Evolutionary conservation across 2,888 invertebrate species (phyloP), one percentile per base, ranked within the genome.

Genomic region (Parapristionchus giblindavisi): DNA sequence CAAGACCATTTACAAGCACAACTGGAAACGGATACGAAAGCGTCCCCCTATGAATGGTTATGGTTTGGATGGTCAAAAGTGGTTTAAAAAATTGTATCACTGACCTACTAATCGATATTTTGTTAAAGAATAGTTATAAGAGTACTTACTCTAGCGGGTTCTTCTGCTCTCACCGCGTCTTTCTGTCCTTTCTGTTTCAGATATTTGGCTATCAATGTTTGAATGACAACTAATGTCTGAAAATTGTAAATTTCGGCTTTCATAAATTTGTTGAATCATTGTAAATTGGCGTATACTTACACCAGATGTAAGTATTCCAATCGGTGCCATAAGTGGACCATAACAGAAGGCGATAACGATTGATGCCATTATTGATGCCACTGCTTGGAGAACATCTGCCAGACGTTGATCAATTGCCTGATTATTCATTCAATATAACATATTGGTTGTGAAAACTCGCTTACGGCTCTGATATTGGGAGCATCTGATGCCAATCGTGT

Each of bases 401-500:
- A 85, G 77, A 60, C 85, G 79, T 72, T 85, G 85, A 70, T 85
- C 85, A 52, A 85, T 79, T 0, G 85, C 85, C 73, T 80, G 36
- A 68, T 74, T 68, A 8, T 43, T 43, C 11, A 43, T 43, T 43
- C 17, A 43, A 8, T 17, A 17, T 43, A 8, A 29, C 56, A 72
- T n/a, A n/a, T 54, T 34, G 17, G 32, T 17, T 11, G 3, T 32
- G 34, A 5, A 21, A 76, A 34, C 4, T 36, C 36, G 76, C 88
- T 85, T 77, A 89, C 89, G 51, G 83, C 84, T 87, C 89, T 89
- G 3, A 90, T 87, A 63, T 89, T 86, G 4, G 89, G 89, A 36
- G 89, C 89, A 83, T 90, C 90, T 63, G 89, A 85, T 3, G 89
- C 89, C 58, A 90, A 82, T 73, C 88, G 81, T 0, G 88, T 88